Base-by-base conservation (phyloP, 1,140 invertebrate species). In the Drosophila seguyi region DNA sequence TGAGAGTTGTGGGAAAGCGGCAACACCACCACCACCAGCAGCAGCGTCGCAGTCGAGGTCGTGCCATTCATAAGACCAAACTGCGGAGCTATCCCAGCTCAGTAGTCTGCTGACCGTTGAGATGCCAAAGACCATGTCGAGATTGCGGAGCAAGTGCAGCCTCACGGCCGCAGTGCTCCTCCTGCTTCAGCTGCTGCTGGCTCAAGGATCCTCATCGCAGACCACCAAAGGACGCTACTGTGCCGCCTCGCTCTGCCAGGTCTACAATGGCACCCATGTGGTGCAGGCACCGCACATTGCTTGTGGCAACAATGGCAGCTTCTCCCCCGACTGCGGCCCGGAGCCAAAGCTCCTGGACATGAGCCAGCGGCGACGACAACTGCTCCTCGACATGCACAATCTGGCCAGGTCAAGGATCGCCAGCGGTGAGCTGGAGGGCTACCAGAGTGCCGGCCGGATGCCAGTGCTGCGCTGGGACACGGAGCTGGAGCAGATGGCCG, bases 361-460 rank as follows among this genome's bases (percentile, higher is more conserved):
- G 91, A 92, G 78, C 44, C 72, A 81, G 14, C 60, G 91, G 7
- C 80, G 91, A 1, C 82, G 83, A 1, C 77, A 87, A 16, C 71
- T 91, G 7, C 58, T 92, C 20, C 63, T 92, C 25, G 91, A 88
- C 52, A 81, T 91, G 77, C 91, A 92, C 48, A 92, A 92, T 66
- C 53, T 90, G 73, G 86, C 90, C 22, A 77, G 91, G 16, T 68
- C 74, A 18, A 74, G 76, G 39, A 82, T 92, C 3, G 91, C 91
- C 6, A 45, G 45, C 11, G 91, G 91, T 1, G 29, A 79, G 11
- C 42, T 92, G 18, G 36, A 60, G 4, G 90, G 90, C 18, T 92
- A 91, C 48, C 38, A 55, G 6, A 31, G 86, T 2, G 91, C 91
- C 20, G 55, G 56, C 3, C 75, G 67, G 20, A 92, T 92, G 91